Percentiles rank a stretch among this genome's conserved stretches.
phyloP scores from a whole-genome alignment of 2,888 invertebrate genomes.

The Chelonus formosanus region DNA sequence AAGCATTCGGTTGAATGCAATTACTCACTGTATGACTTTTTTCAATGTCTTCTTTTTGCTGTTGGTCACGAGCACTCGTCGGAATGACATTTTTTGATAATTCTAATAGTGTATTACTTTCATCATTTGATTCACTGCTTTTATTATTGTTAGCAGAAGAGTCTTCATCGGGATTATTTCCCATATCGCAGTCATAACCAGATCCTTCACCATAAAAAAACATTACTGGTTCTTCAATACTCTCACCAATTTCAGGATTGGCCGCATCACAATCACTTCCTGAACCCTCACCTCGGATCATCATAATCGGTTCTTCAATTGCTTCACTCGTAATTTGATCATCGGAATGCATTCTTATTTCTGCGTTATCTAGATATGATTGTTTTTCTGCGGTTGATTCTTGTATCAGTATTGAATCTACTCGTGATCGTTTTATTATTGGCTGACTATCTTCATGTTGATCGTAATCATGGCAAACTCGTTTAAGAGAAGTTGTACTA shows the following conservation, averaged over 20 bases:
- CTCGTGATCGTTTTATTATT: conserved; percentile 55
- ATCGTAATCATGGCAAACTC: conserved; percentile 39
- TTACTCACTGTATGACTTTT: conserved; percentile 25
- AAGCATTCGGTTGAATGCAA: conserved; percentile 34
- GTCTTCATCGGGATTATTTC: conserved; percentile 69
- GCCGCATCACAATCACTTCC: conserved; percentile 73
- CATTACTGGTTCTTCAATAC: conserved; percentile 77
- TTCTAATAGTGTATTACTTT: conserved; percentile 43
- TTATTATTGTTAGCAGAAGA: conserved; percentile 53
- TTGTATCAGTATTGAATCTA: conserved; percentile 54
- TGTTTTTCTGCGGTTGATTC: conserved; percentile 48
- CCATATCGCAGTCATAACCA: conserved; percentile 78
- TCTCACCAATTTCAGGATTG: conserved; percentile 70
- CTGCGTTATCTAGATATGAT: conserved; percentile 26
- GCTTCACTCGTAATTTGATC: conserved; percentile 69
- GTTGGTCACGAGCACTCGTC: neutral
- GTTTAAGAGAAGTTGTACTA: conserved; percentile 45
- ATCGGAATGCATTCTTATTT: conserved; percentile 51
- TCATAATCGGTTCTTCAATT: conserved; percentile 78
- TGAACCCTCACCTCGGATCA: conserved; percentile 75
- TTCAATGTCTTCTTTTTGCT: neutral
- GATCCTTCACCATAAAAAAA: conserved; percentile 77
- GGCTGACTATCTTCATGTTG: too few species aligned
- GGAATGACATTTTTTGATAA: conserved; percentile 43
- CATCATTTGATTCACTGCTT: conserved; percentile 54